Percentiles rank a stretch among this genome's conserved stretches.
These are phyloP conservation scores for Paralichthys olivaceus DNA, from an alignment of 2,113 vertebrate genomes.

Conservation along the genomic window DNA sequence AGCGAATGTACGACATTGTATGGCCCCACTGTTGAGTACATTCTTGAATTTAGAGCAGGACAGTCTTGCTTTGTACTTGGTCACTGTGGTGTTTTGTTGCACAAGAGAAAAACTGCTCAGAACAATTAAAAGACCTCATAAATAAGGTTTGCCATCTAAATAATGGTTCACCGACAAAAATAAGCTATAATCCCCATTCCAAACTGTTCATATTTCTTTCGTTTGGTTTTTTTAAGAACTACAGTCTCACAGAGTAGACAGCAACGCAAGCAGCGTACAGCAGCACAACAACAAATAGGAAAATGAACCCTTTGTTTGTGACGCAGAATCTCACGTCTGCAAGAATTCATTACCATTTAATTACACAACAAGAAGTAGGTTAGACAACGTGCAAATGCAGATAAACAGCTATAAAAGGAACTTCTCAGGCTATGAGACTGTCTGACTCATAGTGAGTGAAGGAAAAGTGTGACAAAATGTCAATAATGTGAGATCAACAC, in stretches of 20 bases:
- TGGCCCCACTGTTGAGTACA: not conserved
- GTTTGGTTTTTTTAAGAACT: not conserved
- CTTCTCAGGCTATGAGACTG: not conserved
- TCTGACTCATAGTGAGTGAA: slow-evolving; percentile 16
- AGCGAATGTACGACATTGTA: not conserved
- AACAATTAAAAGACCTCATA: not conserved
- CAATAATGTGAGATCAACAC: slow-evolving; percentile 50
- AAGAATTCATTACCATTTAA: slow-evolving; percentile 19
- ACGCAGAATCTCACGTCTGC: not conserved
- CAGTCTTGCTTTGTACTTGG: slow-evolving; percentile 1
- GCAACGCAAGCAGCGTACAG: not conserved
- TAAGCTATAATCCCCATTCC: not conserved
- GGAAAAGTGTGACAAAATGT: slow-evolving; percentile 34
- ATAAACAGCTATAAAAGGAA: slow-evolving; percentile 13
- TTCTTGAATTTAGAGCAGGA: not conserved
- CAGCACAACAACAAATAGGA: not conserved
- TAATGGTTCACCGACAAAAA: not conserved
- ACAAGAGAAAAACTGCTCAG: not conserved
- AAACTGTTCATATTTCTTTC: not conserved
- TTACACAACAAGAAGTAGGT: slow-evolving; percentile 42
- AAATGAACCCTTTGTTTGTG: slow-evolving; percentile 8
- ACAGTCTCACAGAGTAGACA: not conserved
- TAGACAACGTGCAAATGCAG: slow-evolving; percentile 8
- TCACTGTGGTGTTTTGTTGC: not conserved
- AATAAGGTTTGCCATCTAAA: not conserved